These are phyloP conservation scores for Dendronephthya gigantea DNA, from an alignment of 64 coral and sea anemone genomes.

Conservation along the genomic window DNA sequence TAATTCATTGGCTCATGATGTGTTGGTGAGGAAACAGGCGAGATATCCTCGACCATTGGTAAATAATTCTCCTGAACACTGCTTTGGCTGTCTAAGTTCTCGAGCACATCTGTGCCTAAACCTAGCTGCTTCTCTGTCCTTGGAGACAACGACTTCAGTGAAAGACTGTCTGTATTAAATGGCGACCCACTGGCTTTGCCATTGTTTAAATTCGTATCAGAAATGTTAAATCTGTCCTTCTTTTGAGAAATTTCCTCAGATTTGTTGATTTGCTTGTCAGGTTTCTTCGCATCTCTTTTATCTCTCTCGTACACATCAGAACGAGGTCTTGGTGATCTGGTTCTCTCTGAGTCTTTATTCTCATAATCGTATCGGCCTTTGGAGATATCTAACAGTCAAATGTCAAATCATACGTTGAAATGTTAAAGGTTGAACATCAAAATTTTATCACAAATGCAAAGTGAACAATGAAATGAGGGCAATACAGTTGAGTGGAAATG, in stretches of 20 bases:
- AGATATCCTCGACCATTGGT: constrained; percentile 84
- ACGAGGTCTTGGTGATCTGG: not conserved
- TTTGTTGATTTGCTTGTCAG: not conserved
- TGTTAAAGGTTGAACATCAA: no score
- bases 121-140: not conserved
- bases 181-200: not conserved
- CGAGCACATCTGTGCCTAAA: no score
- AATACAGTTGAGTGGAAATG: no score
- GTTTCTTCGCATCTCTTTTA: constrained; percentile 35
- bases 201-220: not conserved
- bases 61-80: constrained; percentile 33
- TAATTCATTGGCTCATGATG: not conserved
- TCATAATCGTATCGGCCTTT: constrained; percentile 45
- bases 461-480: no score
- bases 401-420: no score
- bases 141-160: not conserved
- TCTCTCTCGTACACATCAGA: constrained; percentile 37
- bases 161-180: no score
- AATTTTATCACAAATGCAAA: no score
- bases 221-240: not conserved
- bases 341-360: not conserved
- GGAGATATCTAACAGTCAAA: no score
- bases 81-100: no score
- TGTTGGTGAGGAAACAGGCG: constrained; percentile 64
- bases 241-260: not conserved